Percentiles rank a stretch among this genome's conserved stretches.
Conservation (phyloP, 1,140 invertebrate species). For the Drosophila paulistorum region DNA sequence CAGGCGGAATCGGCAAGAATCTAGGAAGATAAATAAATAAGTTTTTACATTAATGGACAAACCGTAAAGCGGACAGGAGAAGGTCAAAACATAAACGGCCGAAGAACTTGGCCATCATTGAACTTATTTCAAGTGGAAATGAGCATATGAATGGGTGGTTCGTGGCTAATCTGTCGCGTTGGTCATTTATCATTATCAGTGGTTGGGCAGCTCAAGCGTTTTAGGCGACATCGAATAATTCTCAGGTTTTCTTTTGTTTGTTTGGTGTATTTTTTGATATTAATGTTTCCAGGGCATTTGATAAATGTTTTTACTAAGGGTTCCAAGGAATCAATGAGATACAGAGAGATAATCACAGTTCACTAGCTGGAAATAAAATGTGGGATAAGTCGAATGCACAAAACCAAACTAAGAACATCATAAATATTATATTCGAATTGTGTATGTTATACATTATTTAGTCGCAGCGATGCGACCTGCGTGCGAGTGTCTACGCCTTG, state of each 20-base stretch:
- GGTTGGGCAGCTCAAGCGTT: slow-evolving; percentile 64
- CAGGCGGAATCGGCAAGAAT: not conserved
- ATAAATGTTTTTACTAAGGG: slow-evolving; percentile 52
- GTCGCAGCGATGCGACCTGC: not conserved
- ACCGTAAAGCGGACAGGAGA: slow-evolving; percentile 21
- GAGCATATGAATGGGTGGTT: not conserved
- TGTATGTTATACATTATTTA: slow-evolving; percentile 42
- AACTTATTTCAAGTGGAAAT: slow-evolving; percentile 49
- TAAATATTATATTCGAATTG: slow-evolving; percentile 53
- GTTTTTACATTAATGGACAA: slow-evolving; percentile 49
- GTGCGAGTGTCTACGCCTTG: slow-evolving; percentile 42
- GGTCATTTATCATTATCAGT: slow-evolving; percentile 72
- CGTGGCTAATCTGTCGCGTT: slow-evolving; percentile 16
- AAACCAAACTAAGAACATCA: slow-evolving; percentile 57
- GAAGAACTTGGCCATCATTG: slow-evolving; percentile 61
- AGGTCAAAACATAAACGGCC: slow-evolving; percentile 52
- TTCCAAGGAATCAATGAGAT: slow-evolving; percentile 29
- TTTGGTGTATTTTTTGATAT: not conserved
- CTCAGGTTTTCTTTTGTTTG: not conserved
- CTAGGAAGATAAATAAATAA: slow-evolving; percentile 38
- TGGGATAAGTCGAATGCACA: not conserved
- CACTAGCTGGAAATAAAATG: slow-evolving; percentile 17
- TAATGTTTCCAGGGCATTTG: slow-evolving; percentile 24
- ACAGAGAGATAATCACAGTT: slow-evolving; percentile 44
- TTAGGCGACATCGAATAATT: slow-evolving; percentile 47